Evolutionary conservation across 2,797 vertebrate genomes (phyloP).

Genomic region (Karalla daura): DNA sequence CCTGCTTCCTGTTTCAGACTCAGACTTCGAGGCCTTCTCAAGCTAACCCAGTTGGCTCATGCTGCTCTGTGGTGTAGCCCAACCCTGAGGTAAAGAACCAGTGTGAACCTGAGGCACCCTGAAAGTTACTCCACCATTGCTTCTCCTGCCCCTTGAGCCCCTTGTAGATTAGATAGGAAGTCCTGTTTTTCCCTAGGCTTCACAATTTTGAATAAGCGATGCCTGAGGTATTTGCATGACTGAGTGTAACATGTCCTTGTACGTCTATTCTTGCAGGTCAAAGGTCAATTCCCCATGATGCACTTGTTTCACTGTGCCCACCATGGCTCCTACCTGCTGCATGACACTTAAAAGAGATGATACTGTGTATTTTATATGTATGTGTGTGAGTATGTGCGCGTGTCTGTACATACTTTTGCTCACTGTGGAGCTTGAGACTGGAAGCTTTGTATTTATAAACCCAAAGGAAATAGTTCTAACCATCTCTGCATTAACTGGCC

Average conservation of each 20-base stretch:
- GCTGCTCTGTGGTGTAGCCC: conserved; percentile 66
- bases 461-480: conserved; percentile 23
- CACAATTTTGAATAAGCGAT: conserved; percentile 1
- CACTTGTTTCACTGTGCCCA: conserved; percentile 70
- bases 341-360: conserved; percentile 65
- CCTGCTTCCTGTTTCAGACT: conserved; percentile 86
- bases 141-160: not conserved
- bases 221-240: conserved; percentile 4
- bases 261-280: conserved; percentile 79
- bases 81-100: conserved; percentile 79
- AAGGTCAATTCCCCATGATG: conserved; percentile 65
- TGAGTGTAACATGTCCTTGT: conserved; percentile 54
- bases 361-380: conserved; percentile 53
- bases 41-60: conserved; percentile 81
- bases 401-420: conserved; percentile 39
- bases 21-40: conserved; percentile 88
- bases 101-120: conserved; percentile 45
- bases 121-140: conserved; percentile 4
- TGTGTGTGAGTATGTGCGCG: conserved; percentile 36
- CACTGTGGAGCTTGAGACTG: conserved; percentile 56
- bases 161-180: conserved; percentile 11
- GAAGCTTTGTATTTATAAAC: conserved; percentile 58
- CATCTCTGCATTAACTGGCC: conserved; percentile 45
- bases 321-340: conserved; percentile 73
- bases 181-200: not conserved